Evolutionary conservation across 2,113 vertebrate genomes (phyloP), one percentile per base, ranked within the genome.

Genomic region (Indicator indicator): DNA sequence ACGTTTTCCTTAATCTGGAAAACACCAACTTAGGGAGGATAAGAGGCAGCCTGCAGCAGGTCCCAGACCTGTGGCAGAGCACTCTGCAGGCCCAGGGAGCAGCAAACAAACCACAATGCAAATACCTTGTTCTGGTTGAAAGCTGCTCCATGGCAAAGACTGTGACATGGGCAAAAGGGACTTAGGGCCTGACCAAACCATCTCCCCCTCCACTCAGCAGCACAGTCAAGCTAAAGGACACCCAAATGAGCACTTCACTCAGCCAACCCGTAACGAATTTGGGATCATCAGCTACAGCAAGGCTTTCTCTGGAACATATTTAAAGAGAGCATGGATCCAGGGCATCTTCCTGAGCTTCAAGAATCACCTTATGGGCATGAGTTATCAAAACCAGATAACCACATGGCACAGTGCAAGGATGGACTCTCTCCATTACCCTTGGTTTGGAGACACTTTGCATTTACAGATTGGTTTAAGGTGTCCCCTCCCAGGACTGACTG

Each of bases 171-270:
- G 24, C 42, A 59, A 28, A 27, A 92, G 23, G 28, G 64, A 18
- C 40, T 68, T 2, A 0, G 40, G 2, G 1, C 48, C 26, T 1
- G 21, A 55, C 44, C 73, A 83, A 28, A 52, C 28, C 56, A 58
- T 26, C 16, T n/a, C 60, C 76, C 72, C 50, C 46, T 50, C 67
- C 16, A 21, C 60, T 60, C 42, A 62, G 75, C 42, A 76, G 16
- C 14, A 8, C 10, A 58, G n/a, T 52, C 83, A 88, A 83, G 38
- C 16, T 76, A 73, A 10, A 56, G 38, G 9, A 83, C 50, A 77
- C 23, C 52, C 52, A 83, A 78, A 74, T 52, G 40, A 87, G 21
- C 24, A 24, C 71, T 86, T 44, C 19, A 48, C 28, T 58, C 9
- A 6, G 38, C 48, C 76, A 75, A 70, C 32, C 6, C 7, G 18